These are phyloP conservation scores for Sebastes variabilis DNA, from an alignment of 2,797 vertebrate species.

Conservation along the genomic window DNA sequence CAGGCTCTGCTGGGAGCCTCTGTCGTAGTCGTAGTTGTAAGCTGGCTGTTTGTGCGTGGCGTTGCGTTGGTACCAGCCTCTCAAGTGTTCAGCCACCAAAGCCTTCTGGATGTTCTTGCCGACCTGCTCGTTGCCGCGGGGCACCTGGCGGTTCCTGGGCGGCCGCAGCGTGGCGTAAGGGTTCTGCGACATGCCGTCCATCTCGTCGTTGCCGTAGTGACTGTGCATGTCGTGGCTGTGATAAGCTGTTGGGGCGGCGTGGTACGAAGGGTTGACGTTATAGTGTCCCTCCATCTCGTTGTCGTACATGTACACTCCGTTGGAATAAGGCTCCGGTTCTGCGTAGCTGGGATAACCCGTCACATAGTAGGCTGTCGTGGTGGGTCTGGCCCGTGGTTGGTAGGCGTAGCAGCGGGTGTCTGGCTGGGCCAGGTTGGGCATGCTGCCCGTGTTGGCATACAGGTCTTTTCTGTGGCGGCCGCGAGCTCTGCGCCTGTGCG, in stretches of 20 bases:
- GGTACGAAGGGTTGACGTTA: slow-evolving; percentile 88
- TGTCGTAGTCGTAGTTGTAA: slow-evolving; percentile 84
- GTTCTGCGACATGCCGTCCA: slow-evolving; percentile 86
- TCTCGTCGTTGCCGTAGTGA: slow-evolving; percentile 83
- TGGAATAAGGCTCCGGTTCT: slow-evolving; percentile 85
- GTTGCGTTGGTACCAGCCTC: slow-evolving; percentile 96
- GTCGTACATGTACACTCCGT: slow-evolving; percentile 87
- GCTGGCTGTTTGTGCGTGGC: slow-evolving; percentile 84
- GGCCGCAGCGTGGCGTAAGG: slow-evolving; percentile 91
- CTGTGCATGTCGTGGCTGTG: slow-evolving; percentile 81
- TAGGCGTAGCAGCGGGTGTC: slow-evolving; percentile 83
- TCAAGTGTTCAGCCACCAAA: slow-evolving; percentile 92
- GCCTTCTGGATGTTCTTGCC: slow-evolving; percentile 91
- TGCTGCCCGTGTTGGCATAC: slow-evolving; percentile 92
- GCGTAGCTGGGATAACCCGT: slow-evolving; percentile 84
- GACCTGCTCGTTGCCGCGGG: slow-evolving; percentile 82
- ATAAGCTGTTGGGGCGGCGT: slow-evolving; percentile 66
- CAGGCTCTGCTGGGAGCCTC: slow-evolving; percentile 88
- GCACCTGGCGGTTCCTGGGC: slow-evolving; percentile 82
- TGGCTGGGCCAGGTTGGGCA: slow-evolving; percentile 94
- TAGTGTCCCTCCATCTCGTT: slow-evolving; percentile 94
- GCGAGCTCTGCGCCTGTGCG: slow-evolving; percentile 84
- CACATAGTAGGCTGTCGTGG: slow-evolving; percentile 89
- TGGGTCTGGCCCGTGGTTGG: slow-evolving; percentile 81
- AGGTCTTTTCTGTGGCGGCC: slow-evolving; percentile 86